phyloP scores from a whole-genome alignment of 2,888 invertebrate genomes.

The Pristionchus arcanus region DNA sequence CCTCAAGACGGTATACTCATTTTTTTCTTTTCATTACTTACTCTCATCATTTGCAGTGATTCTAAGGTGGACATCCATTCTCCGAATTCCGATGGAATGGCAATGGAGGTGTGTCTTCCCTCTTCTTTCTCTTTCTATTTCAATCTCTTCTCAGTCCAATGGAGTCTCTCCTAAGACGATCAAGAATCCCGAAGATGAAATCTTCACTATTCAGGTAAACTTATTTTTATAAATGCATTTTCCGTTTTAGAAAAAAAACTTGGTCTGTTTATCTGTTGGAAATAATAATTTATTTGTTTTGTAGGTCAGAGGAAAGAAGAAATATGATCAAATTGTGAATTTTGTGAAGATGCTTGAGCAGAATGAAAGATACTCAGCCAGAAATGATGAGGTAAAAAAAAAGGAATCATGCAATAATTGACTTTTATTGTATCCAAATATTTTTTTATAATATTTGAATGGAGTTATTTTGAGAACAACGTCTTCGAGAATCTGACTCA shows the following conservation, averaged over 20 bases:
- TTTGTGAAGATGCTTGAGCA: background rate
- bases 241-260: background rate
- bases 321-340: background rate
- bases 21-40: background rate
- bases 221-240: background rate
- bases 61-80: conserved; percentile 8
- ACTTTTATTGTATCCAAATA: background rate
- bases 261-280: too few species aligned
- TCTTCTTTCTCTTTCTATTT: background rate
- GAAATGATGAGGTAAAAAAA: conserved; percentile 6
- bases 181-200: background rate
- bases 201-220: background rate
- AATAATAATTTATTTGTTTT: background rate
- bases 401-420: background rate
- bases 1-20: background rate
- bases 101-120: background rate
- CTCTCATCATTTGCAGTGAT: background rate
- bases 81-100: background rate
- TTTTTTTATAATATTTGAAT: background rate
- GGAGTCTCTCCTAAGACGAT: background rate
- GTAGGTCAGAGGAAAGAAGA: conserved; percentile 22
- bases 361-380: background rate
- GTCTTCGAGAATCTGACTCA: conserved; percentile 17
- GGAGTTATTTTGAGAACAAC: background rate
- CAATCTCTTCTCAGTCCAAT: background rate